phyloP scores from a whole-genome alignment of 2,888 invertebrate genomes.

The Caenorhabditis sp. region DNA sequence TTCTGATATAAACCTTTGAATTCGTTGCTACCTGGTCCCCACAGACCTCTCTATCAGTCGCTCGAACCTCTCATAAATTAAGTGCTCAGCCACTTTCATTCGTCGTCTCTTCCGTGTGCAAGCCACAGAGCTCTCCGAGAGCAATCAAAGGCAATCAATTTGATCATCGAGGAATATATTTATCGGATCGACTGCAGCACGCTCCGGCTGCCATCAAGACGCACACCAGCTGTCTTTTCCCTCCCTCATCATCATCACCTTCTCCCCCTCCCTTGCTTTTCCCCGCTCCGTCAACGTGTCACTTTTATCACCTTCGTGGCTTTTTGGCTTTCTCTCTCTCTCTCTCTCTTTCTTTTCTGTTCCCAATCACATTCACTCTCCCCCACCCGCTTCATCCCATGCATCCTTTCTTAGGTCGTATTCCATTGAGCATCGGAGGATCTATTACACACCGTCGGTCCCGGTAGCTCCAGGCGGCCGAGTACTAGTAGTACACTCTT shows the following conservation, averaged over 20 bases:
- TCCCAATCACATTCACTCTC: no score
- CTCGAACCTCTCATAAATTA: conserved; percentile 30
- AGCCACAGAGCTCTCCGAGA: neutral
- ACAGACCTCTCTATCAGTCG: conserved; percentile 4
- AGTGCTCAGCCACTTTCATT: conserved; percentile 36
- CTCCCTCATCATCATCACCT: conserved; percentile 3
- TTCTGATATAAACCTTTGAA: neutral
- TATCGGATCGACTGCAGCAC: no score
- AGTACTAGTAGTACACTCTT: no score
- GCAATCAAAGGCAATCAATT: conserved; percentile 43
- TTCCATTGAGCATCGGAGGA: no score
- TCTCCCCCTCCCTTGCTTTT: neutral
- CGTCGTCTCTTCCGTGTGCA: neutral
- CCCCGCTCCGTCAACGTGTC: conserved; percentile 29
- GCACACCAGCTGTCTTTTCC: conserved; percentile 45
- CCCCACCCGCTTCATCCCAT: no score
- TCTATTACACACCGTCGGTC: no score
- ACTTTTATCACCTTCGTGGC: conserved; percentile 55
- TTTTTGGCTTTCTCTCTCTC: conserved; percentile 24
- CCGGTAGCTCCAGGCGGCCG: no score
- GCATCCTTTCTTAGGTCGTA: no score
- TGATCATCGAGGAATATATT: conserved; percentile 39
- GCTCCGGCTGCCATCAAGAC: conserved; percentile 21
- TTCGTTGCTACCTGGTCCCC: neutral
- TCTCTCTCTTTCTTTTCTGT: neutral